phyloP scores from a whole-genome alignment of 2,113 vertebrate genomes.

The Fregata magnificens region DNA sequence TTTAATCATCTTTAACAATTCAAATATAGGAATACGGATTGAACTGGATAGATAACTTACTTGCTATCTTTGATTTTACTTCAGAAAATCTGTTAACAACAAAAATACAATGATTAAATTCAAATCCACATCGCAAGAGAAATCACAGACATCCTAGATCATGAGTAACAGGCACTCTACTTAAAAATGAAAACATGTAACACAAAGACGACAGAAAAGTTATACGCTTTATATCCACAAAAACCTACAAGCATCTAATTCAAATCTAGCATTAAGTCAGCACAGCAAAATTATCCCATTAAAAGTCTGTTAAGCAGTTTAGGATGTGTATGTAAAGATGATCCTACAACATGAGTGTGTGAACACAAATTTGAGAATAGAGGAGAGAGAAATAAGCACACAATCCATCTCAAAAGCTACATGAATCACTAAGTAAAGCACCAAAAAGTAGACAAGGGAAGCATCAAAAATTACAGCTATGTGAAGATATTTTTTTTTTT shows the following conservation, averaged over 20 bases:
- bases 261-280: conserved; percentile 53
- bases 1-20: conserved; percentile 24
- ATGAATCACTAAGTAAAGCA: not conserved
- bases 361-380: conserved; percentile 3
- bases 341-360: not conserved
- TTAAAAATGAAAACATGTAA: not conserved
- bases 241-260: conserved; percentile 49
- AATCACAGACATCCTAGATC: not conserved
- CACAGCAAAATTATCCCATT: conserved; percentile 55
- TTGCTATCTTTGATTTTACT: conserved; percentile 99
- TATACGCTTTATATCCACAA: not conserved
- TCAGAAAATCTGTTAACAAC: conserved; percentile 90
- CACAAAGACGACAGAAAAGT: conserved; percentile 24
- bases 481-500: not conserved
- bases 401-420: not conserved
- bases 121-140: not conserved
- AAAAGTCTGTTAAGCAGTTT: conserved; percentile 56
- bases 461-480: not conserved
- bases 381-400: not conserved
- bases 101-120: conserved; percentile 42
- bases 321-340: conserved; percentile 28
- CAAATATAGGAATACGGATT: conserved; percentile 5
- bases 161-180: not conserved
- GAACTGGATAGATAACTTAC: conserved; percentile 78
- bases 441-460: not conserved